Percentiles rank a stretch among this genome's conserved stretches.
Conservation (phyloP, 2,797 vertebrate genomes). For the Vipera latastei region DNA sequence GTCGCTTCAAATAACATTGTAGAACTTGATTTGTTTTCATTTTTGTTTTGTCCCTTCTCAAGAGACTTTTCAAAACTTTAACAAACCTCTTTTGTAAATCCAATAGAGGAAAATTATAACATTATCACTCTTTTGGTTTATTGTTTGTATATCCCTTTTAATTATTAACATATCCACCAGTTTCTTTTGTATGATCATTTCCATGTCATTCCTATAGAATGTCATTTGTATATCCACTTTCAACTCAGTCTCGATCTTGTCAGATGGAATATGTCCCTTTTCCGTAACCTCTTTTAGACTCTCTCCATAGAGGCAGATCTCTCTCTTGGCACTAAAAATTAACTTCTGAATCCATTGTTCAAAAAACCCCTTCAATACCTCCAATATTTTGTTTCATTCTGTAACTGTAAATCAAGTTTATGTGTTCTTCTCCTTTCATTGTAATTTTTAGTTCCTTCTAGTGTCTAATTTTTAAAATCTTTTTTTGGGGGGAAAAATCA, state of each 20-base stretch:
- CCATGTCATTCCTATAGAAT: not conserved
- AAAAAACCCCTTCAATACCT: not conserved
- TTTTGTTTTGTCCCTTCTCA: not conserved
- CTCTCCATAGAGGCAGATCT: not conserved
- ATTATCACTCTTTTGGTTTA: not conserved
- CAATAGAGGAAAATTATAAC: not conserved
- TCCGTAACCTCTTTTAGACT: not conserved
- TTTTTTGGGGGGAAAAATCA: not conserved
- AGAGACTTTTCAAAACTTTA: not conserved
- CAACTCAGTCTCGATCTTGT: not conserved
- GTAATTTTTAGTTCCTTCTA: not conserved
- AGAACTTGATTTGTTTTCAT: not conserved
- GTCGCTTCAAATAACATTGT: not conserved
- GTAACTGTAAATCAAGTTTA: not conserved
- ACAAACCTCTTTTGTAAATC: not conserved
- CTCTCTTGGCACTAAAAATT: not conserved
- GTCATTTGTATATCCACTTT: not conserved
- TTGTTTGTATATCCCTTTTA: not conserved
- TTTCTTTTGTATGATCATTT: not conserved
- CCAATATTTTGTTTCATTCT: not conserved
- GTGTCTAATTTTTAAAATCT: not conserved
- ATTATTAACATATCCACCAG: not conserved
- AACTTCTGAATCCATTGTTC: not conserved
- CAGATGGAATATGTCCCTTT: not conserved
- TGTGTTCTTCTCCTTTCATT: not conserved